Evolutionary conservation across 2,797 vertebrate genomes (phyloP).

Genomic region (Galaxias olidus): DNA sequence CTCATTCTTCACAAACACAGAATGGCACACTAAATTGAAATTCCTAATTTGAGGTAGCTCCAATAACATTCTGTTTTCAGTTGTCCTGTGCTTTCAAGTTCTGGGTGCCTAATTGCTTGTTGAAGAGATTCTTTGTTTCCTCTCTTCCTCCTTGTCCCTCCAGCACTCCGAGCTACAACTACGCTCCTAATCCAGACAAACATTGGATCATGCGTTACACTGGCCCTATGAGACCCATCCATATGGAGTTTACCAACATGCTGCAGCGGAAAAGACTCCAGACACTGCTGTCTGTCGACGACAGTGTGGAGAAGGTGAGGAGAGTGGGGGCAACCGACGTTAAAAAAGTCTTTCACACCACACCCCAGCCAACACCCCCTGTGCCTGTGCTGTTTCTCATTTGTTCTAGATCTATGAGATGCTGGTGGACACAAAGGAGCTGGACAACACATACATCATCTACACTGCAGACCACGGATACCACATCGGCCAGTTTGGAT

Average conservation of each 20-base stretch:
- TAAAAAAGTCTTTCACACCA: not conserved
- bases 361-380: not conserved
- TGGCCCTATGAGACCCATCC: constrained; percentile 93
- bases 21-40: no score
- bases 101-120: not conserved
- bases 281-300: constrained; percentile 93
- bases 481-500: constrained; percentile 95
- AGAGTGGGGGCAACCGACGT: no score
- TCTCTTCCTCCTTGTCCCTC: constrained; percentile 10
- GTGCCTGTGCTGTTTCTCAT: constrained; percentile 6
- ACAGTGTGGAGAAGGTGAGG: constrained; percentile 89
- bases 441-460: constrained; percentile 95
- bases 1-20: not conserved
- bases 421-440: constrained; percentile 87
- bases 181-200: constrained; percentile 94
- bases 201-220: constrained; percentile 99
- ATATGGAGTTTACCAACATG: constrained; percentile 98
- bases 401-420: constrained; percentile 84
- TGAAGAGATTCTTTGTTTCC: constrained; percentile 2
- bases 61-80: no score
- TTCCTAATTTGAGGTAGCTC: no score
- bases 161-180: constrained; percentile 97
- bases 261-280: constrained; percentile 93
- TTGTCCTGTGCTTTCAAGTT: no score
- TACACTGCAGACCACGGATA: constrained; percentile 97